phyloP scores from a whole-genome alignment of 2,797 vertebrate genomes.

The Sebastes itinus region DNA sequence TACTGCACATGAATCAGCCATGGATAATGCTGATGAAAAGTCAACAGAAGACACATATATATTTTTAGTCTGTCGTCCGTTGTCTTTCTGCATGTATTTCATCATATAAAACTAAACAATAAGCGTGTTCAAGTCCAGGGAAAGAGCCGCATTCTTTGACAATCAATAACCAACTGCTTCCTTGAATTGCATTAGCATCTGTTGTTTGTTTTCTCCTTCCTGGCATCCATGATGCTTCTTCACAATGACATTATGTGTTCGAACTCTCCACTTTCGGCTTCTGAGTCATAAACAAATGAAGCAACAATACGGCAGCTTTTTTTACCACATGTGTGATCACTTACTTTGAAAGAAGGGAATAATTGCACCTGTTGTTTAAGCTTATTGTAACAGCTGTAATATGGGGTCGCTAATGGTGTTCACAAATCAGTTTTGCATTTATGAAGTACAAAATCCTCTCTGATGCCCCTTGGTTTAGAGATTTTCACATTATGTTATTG shows the following conservation, averaged over 20 bases:
- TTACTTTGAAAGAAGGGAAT: slow-evolving; percentile 19
- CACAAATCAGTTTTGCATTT: slow-evolving; percentile 48
- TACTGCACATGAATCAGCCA: not conserved
- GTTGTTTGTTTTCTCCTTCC: not conserved
- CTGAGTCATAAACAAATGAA: slow-evolving; percentile 68
- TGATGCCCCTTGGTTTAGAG: slow-evolving; percentile 19
- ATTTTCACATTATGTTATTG: slow-evolving; percentile 26
- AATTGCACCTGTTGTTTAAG: slow-evolving; percentile 15
- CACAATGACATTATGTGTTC: slow-evolving; percentile 40
- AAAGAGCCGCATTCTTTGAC: slow-evolving; percentile 45
- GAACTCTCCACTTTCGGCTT: slow-evolving; percentile 48
- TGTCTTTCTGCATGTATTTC: not conserved
- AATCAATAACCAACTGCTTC: slow-evolving; percentile 27
- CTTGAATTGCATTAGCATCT: slow-evolving; percentile 33
- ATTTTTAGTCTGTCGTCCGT: not conserved
- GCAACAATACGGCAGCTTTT: slow-evolving; percentile 53
- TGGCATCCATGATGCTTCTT: not conserved
- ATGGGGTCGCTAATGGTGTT: slow-evolving; percentile 18
- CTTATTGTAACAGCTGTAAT: slow-evolving; percentile 4
- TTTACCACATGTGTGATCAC: slow-evolving; percentile 32
- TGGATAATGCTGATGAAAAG: not conserved
- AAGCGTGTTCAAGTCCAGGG: not conserved
- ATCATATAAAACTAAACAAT: slow-evolving; percentile 46
- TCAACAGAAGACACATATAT: not conserved
- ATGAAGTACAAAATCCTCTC: slow-evolving; percentile 23